phyloP scores from a whole-genome alignment of 2,797 vertebrate species.

The Hydrolagus colliei region DNA sequence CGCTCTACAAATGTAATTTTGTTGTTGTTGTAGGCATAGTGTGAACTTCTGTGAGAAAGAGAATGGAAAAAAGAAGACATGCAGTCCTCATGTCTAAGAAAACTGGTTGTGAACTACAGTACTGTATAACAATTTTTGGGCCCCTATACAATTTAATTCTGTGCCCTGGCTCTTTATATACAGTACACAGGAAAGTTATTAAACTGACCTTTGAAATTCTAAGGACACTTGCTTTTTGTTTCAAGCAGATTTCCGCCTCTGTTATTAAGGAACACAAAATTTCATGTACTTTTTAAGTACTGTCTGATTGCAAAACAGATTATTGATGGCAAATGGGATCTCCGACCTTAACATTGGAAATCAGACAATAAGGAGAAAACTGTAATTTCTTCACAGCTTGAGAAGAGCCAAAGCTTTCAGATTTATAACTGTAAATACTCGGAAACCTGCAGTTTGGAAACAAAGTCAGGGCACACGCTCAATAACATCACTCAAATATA shows the following conservation, averaged over 20 bases:
- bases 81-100: no score
- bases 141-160: no score
- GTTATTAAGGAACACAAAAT: background rate
- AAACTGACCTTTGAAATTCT: background rate
- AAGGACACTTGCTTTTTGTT: no score
- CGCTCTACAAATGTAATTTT: no score
- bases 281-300: background rate
- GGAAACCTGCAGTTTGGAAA: conserved; percentile 10
- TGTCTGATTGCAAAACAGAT: background rate
- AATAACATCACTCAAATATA: background rate
- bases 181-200: background rate
- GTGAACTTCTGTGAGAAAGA: no score
- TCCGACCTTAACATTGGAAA: background rate
- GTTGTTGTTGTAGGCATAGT: no score
- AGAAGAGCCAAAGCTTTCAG: background rate
- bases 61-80: no score
- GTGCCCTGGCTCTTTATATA: no score
- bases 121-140: no score
- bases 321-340: background rate
- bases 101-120: no score
- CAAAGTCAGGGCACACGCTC: background rate
- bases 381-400: background rate
- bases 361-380: background rate
- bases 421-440: background rate
- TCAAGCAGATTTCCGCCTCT: background rate